A percentile compares a stretch with the other conserved stretches of the same genome.
Conservation (phyloP, 2,797 vertebrate species). For the Scyliorhinus canicula region DNA sequence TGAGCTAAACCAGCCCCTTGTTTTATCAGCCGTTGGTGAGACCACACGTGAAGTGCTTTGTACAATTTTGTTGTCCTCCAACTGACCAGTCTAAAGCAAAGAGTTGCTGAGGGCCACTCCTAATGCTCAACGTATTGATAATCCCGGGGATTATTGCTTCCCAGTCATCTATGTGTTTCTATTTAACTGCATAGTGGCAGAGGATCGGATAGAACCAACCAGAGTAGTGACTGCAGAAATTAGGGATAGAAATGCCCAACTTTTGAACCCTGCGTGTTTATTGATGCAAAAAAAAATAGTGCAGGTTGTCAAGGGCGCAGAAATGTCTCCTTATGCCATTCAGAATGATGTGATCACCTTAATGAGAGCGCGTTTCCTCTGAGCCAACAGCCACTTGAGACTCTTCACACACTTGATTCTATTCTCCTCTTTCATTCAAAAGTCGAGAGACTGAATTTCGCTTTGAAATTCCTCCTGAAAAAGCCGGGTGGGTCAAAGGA, state of each 20-base stretch:
- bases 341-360: conserved; percentile 16
- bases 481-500: too few relatives aligned
- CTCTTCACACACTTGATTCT: not conserved
- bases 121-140: not conserved
- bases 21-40: not conserved
- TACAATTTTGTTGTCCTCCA: not conserved
- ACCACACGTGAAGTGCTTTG: too few relatives aligned
- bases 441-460: not conserved
- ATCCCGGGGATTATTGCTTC: not conserved
- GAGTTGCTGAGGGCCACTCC: not conserved
- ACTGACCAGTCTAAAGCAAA: not conserved
- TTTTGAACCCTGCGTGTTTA: not conserved
- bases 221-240: not conserved
- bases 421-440: not conserved
- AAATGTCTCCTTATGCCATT: not conserved
- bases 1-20: too few relatives aligned
- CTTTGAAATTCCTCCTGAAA: not conserved
- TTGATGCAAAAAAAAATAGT: not conserved
- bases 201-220: not conserved
- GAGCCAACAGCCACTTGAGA: not conserved
- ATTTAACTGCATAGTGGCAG: not conserved
- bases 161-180: not conserved
- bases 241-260: not conserved
- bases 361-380: not conserved
- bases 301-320: not conserved